phyloP scores from a whole-genome alignment of 2,888 invertebrate genomes.

The Drosophila prolongata region DNA sequence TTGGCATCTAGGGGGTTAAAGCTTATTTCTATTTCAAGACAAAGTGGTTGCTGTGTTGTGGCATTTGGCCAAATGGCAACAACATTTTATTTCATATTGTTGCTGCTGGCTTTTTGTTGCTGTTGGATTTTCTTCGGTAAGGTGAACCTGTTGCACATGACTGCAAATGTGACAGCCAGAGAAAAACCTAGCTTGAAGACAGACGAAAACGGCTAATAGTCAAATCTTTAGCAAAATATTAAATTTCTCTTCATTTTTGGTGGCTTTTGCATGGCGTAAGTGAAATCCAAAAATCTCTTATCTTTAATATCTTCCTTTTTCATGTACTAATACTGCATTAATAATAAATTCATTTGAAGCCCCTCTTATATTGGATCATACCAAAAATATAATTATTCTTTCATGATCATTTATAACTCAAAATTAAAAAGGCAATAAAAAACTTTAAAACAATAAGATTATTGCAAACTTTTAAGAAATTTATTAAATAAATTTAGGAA shows the following conservation, averaged over 20 bases:
- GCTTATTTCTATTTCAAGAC: constrained; percentile 3
- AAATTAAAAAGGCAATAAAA: neutral
- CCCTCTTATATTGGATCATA: too few relatives aligned
- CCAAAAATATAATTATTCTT: too few relatives aligned
- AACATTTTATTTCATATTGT: constrained; percentile 55
- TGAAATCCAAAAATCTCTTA: too few relatives aligned
- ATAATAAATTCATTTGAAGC: too few relatives aligned
- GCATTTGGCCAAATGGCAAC: constrained; percentile 76
- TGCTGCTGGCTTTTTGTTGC: constrained; percentile 34
- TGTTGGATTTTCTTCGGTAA: constrained; percentile 10
- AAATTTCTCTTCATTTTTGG: neutral
- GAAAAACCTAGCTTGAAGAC: neutral
- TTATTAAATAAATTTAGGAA: too few relatives aligned
- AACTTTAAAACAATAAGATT: neutral
- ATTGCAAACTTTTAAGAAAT: neutral
- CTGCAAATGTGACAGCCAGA: constrained; percentile 31
- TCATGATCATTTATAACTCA: too few relatives aligned
- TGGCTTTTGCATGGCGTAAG: too few relatives aligned
- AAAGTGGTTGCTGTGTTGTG: constrained; percentile 47
- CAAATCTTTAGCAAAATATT: neutral
- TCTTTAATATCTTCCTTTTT: too few relatives aligned
- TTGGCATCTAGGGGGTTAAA: constrained; percentile 11
- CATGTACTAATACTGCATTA: too few relatives aligned
- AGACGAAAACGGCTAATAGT: neutral
- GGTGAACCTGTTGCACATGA: constrained; percentile 71